Conservation (phyloP, 2,888 invertebrate species). For the Neuroscelio doddi region DNA sequence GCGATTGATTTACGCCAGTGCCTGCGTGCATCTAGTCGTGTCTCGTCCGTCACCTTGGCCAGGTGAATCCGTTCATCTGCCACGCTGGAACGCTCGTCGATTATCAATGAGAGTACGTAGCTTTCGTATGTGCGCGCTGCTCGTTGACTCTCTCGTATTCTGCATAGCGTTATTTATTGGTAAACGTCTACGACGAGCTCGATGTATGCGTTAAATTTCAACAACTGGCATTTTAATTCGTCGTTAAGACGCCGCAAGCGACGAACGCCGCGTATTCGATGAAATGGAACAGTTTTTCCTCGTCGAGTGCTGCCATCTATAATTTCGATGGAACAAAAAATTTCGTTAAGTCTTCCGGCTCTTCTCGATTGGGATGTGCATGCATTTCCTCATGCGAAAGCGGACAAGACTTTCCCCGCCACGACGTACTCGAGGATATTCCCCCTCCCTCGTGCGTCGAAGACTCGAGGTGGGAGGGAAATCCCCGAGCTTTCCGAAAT, state of each 20-base stretch:
- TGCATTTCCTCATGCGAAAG: constrained; percentile 54
- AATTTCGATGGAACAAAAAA: neutral
- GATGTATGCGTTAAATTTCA: constrained; percentile 1
- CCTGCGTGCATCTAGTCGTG: constrained; percentile 15
- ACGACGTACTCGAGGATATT: constrained; percentile 20
- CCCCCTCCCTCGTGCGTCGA: constrained; percentile 43
- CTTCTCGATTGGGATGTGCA: constrained; percentile 60
- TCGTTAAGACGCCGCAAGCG: neutral
- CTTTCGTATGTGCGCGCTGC: neutral
- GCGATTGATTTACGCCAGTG: constrained; percentile 55
- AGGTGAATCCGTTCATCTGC: constrained; percentile 23
- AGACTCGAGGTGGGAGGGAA: constrained; percentile 51
- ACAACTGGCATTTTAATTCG: constrained; percentile 6
- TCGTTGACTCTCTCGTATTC: neutral
- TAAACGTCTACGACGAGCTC: neutral
- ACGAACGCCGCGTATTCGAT: constrained; percentile 3
- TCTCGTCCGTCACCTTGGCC: neutral
- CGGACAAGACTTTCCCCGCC: constrained; percentile 69
- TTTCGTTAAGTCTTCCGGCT: constrained; percentile 24
- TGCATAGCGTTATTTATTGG: neutral
- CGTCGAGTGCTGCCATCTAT: neutral
- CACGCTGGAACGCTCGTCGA: constrained; percentile 44
- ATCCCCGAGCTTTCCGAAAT: constrained; percentile 66
- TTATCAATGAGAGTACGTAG: constrained; percentile 46
- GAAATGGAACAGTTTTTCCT: neutral